Evolutionary conservation across 2,113 vertebrate species (phyloP).

Genomic region (Istiophorus platypterus): DNA sequence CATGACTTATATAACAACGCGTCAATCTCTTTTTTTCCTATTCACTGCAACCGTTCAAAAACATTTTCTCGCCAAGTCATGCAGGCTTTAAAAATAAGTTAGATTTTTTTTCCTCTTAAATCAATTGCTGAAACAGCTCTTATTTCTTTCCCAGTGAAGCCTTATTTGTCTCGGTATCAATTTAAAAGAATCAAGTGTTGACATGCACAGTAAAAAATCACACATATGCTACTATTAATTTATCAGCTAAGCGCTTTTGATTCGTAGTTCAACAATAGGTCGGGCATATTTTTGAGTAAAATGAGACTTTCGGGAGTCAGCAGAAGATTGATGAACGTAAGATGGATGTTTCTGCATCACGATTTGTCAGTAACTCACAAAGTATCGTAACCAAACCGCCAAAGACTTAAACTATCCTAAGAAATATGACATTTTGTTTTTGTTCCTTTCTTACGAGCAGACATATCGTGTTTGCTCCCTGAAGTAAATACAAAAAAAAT

Average conservation of each 20-base stretch:
- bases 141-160: not conserved
- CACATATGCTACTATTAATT: not conserved
- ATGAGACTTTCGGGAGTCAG: not conserved
- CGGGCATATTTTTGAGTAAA: not conserved
- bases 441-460: not conserved
- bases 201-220: not conserved
- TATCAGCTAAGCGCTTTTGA: not conserved
- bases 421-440: conserved; percentile 49
- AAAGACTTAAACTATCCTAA: conserved; percentile 15
- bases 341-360: conserved; percentile 9
- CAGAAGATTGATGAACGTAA: conserved; percentile 10
- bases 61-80: not conserved
- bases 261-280: not conserved
- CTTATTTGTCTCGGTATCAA: not conserved
- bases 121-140: not conserved
- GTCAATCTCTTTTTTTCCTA: not conserved
- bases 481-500: conserved; percentile 25
- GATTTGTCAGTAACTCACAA: conserved; percentile 26
- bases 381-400: not conserved
- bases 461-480: not conserved
- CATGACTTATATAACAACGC: not conserved
- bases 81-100: not conserved
- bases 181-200: not conserved
- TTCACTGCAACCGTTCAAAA: not conserved
- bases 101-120: not conserved